Evolutionary conservation across 2,113 vertebrate species (phyloP), one percentile per base, ranked within the genome.

Genomic region (Erpornis zantholeuca): DNA sequence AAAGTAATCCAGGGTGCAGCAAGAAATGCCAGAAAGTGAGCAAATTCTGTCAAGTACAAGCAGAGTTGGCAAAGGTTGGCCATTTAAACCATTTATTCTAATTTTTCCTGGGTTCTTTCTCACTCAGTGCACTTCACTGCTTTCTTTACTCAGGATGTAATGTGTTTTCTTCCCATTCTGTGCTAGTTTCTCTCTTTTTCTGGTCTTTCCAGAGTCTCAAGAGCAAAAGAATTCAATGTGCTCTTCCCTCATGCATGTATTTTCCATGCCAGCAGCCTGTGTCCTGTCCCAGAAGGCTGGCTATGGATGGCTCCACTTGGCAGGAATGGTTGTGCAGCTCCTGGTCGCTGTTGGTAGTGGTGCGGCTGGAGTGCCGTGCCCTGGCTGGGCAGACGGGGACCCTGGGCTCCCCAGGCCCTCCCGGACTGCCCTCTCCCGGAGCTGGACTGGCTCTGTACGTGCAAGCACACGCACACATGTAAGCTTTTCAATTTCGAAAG

Each of bases 1-100:
- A 69, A 72, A 86, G 25, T 73, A 94, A 86, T 72, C 49, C 42
- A 49, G 49, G 29, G 12, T 85, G 72, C 85, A 88, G 88, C 72
- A 75, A 65, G 63, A 77, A 82, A 52, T 88, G 76, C 71, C 71
- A 94, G 75, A 63, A 72, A 77, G n/a, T 70, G 70, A 90, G 52
- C 59, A 95, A 80, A 66, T 85, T 63, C 52, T 35, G 44, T 84
- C 66, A 63, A 69, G 38, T 70, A 35, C 0, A 1, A 85, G 78
- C 50, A 54, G 16, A 82, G 60, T 20, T 91, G 84, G 89, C 79
- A 72, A 42, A 65, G 53, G 6, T 9, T 60, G 45, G 49, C 75
- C 42, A n/a, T 80, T 76, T 45, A 70, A 77, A 52, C 40, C 36
- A 57, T 82, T 56, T 68, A 33, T 84, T 82, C 31, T 72, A 21